phyloP scores from a whole-genome alignment of 2,113 vertebrate genomes.

The Silurus meridionalis region DNA sequence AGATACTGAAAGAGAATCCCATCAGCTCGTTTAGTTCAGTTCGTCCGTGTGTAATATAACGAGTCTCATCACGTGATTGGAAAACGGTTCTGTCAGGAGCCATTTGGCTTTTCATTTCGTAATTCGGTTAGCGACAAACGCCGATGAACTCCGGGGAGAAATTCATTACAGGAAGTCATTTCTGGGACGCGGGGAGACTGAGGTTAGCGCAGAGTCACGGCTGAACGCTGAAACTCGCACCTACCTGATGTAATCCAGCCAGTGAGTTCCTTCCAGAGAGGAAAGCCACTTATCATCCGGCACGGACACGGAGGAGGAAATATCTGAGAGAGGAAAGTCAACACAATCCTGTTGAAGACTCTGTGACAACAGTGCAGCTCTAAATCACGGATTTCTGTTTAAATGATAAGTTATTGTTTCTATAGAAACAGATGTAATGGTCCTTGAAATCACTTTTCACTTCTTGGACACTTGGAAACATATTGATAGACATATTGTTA shows the following conservation, averaged over 20 bases:
- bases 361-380: neutral
- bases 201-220: neutral
- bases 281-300: conserved; percentile 93
- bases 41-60: too few species aligned
- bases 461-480: neutral
- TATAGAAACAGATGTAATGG: neutral
- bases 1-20: neutral
- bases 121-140: neutral
- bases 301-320: conserved; percentile 73
- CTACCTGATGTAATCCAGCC: conserved; percentile 89
- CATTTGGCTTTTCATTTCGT: neutral
- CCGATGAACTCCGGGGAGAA: neutral
- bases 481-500: too few species aligned
- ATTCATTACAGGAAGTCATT: conserved; percentile 3
- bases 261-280: conserved; percentile 84
- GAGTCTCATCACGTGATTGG: too few species aligned
- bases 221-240: neutral
- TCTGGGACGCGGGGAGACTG: neutral
- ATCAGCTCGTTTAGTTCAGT: neutral
- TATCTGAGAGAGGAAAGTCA: conserved; percentile 66
- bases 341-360: neutral
- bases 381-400: neutral
- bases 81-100: neutral
- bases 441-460: neutral
- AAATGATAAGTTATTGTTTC: neutral